A percentile compares a stretch with the other conserved stretches of the same genome.
These are phyloP conservation scores for Scomber japonicus DNA, from an alignment of 2,113 vertebrate genomes.

Conservation along the genomic window DNA sequence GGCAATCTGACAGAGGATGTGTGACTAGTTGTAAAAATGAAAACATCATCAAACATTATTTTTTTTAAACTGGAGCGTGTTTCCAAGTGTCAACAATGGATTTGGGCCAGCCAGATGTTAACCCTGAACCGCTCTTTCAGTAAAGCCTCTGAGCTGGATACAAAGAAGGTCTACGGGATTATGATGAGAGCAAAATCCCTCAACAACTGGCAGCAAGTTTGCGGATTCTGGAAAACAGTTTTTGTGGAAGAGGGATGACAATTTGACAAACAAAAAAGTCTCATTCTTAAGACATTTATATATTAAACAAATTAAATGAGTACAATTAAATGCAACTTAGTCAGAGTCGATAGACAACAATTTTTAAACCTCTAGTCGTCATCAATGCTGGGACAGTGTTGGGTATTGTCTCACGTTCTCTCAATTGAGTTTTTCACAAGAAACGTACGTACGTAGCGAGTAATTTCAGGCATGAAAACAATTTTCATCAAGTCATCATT, in stretches of 20 bases:
- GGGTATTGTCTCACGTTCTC: too few species aligned
- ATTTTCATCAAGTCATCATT: neutral
- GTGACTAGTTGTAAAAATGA: neutral
- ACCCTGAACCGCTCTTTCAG: slow-evolving; percentile 40
- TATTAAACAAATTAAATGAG: neutral
- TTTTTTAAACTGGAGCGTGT: neutral
- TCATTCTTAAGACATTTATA: neutral
- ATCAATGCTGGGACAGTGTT: neutral
- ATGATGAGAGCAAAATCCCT: slow-evolving; percentile 61
- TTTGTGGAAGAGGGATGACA: neutral
- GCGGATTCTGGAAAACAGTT: slow-evolving; percentile 10
- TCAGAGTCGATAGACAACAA: neutral
- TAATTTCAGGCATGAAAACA: neutral
- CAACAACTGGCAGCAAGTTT: slow-evolving; percentile 49
- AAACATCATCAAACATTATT: neutral
- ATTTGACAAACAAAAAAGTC: neutral
- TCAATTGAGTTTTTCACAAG: too few species aligned
- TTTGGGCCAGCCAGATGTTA: slow-evolving; percentile 67
- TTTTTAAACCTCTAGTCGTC: neutral
- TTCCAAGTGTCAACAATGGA: slow-evolving; percentile 37
- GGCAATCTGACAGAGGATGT: neutral
- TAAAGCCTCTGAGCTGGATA: slow-evolving; percentile 53
- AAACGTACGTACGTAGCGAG: neutral
- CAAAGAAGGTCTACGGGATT: slow-evolving; percentile 59
- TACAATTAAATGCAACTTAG: neutral